Evolutionary conservation across 1,140 invertebrate species (phyloP), one percentile per base, ranked within the genome.

Genomic region (Anadara kagoshimensis): DNA sequence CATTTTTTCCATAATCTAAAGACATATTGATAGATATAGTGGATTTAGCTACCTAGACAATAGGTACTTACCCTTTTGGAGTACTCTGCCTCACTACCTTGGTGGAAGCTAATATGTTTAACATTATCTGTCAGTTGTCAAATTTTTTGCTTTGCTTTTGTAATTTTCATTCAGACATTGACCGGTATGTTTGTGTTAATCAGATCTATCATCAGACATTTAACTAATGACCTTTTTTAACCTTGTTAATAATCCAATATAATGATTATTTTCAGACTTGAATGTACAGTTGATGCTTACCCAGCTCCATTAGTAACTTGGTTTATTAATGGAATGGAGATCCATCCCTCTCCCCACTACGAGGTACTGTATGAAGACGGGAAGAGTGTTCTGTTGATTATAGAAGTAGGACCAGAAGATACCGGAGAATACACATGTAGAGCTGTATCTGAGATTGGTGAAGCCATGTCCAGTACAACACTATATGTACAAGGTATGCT

Each of bases 351-450:
- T 14, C 86, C 85, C 41, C 85, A 87, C 57, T 90, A 89, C 69
- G 86, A 88, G 49, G 85, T 89, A 51, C 75, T 75, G n/a, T 78
- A 79, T 68, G 84, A 86, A 45, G 83, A 85, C 20, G 84, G 85
- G 10, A 89, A 86, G 74, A 82, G 76, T 63, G 76, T 83, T 0
- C 80, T 90, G 16, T 73, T 88, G 1, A 88, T 88, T 68, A 86
- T 95, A 29, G 97, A 98, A 88, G 96, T 98, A 84, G 98, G 97
- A 92, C 96, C 96, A 7, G 91, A 93, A 80, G 98, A 99, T 89
- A 93, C 93, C 83, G 98, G 98, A 49, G 96, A 98, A 87, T 99
- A 99, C 87, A 94, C 96, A 69, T 99, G 97, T 90, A 92, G 94
- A 75, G 95, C 97, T 12, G 93, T 94, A 66, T 98, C 97, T 84